phyloP scores from a whole-genome alignment of 2,113 vertebrate species.

The Phylloscopus trochiloides region DNA sequence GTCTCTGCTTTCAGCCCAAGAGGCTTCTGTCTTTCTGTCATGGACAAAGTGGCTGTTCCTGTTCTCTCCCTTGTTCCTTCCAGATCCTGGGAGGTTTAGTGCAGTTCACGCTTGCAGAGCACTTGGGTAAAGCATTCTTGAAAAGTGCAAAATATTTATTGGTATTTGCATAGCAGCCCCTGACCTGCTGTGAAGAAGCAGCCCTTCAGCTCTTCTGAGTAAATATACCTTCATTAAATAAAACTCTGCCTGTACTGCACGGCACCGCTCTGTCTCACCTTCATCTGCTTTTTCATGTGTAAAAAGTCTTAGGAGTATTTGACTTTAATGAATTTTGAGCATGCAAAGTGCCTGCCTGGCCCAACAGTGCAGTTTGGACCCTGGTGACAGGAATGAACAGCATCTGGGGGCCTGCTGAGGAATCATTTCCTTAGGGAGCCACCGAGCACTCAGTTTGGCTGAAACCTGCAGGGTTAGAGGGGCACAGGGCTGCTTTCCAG shows the following conservation, averaged over 20 bases:
- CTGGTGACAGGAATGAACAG: neutral
- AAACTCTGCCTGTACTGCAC: neutral
- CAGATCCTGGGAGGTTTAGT: neutral
- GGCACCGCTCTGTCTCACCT: neutral
- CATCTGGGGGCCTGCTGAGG: neutral
- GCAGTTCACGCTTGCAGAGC: neutral
- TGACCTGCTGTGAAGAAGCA: constrained; percentile 57
- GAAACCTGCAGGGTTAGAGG: neutral
- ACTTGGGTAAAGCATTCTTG: neutral
- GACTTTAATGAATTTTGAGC: constrained; percentile 44
- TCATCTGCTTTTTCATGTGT: constrained; percentile 27
- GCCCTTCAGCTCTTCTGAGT: constrained; percentile 48
- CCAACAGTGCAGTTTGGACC: neutral
- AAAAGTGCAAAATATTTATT: constrained; percentile 60
- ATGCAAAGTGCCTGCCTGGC: neutral
- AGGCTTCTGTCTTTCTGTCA: neutral
- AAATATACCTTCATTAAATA: constrained; percentile 54
- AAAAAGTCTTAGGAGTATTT: constrained; percentile 17
- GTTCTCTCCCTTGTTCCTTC: neutral
- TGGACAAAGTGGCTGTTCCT: neutral
- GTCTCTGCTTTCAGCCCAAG: neutral
- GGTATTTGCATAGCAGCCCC: constrained; percentile 55
- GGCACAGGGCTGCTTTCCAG: neutral
- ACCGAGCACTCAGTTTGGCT: neutral
- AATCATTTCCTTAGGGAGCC: neutral